phyloP scores from a whole-genome alignment of 30 jellyfish, hydroid and myxozoan genomes.

The Aurelia sp. region DNA sequence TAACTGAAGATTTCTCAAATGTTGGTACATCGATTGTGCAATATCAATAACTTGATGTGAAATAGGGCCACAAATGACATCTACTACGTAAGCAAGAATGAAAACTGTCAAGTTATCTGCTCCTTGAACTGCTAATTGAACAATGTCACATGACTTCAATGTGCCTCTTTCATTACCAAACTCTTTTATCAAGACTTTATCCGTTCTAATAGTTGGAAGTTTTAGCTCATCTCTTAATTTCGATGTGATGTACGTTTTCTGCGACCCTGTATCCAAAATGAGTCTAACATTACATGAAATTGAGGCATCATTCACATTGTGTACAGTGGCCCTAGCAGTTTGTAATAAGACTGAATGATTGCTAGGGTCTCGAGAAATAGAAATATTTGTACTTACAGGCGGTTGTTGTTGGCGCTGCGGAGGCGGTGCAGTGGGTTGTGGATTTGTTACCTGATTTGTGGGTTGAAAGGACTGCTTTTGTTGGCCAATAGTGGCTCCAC shows the following conservation, averaged over 20 bases:
- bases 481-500: neutral
- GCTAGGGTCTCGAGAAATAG: neutral
- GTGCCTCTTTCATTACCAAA: too few species aligned
- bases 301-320: neutral
- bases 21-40: too few species aligned
- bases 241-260: slow-evolving; percentile 3
- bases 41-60: too few species aligned
- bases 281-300: slow-evolving; percentile 6
- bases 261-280: slow-evolving; percentile 23
- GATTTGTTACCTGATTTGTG: neutral
- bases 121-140: too few species aligned
- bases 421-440: neutral
- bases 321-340: slow-evolving; percentile 5
- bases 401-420: too few species aligned
- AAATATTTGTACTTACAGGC: slow-evolving; percentile 20
- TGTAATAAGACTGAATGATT: neutral
- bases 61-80: too few species aligned
- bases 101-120: too few species aligned
- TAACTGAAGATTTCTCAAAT: too few species aligned
- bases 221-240: slow-evolving; percentile 1
- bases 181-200: neutral
- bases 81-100: too few species aligned
- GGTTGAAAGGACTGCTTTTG: neutral
- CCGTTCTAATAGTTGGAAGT: neutral
- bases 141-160: too few species aligned